phyloP scores from a whole-genome alignment of 2,113 vertebrate genomes.

The Bujurquina vittata region DNA sequence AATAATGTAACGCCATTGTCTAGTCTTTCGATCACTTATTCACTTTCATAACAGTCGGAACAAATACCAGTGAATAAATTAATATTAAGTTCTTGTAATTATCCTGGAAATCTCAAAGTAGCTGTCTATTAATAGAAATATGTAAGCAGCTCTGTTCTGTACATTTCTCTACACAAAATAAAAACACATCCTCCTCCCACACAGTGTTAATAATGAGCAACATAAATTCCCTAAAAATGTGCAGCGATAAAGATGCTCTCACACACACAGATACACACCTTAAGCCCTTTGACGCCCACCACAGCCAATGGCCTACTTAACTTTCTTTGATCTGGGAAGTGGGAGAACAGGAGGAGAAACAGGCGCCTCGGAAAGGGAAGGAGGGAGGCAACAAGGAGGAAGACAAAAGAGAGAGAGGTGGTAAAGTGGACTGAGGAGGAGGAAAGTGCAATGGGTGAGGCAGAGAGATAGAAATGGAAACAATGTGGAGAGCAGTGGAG shows the following conservation, averaged over 20 bases:
- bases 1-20: constrained; percentile 21
- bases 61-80: constrained; percentile 14
- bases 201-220: constrained; percentile 12
- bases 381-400: constrained; percentile 18
- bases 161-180: background rate
- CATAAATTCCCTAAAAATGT: constrained; percentile 22
- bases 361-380: background rate
- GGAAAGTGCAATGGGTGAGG: background rate
- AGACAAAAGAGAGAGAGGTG: background rate
- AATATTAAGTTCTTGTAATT: background rate
- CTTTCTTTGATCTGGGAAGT: constrained; percentile 66
- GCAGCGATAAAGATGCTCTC: constrained; percentile 13
- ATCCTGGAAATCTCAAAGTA: constrained; percentile 15
- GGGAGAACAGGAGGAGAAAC: constrained; percentile 13
- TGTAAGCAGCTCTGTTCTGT: constrained; percentile 1
- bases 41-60: constrained; percentile 21
- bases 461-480: background rate
- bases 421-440: constrained; percentile 7
- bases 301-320: constrained; percentile 64
- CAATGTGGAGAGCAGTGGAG: background rate
- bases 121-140: constrained; percentile 5
- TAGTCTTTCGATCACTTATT: constrained; percentile 11
- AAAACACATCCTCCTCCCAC: constrained; percentile 29
- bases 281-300: constrained; percentile 59
- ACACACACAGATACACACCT: constrained; percentile 28